These are phyloP conservation scores for Ceratosolen solmsi DNA, from an alignment of 1,140 invertebrate genomes.

Conservation along the genomic window DNA sequence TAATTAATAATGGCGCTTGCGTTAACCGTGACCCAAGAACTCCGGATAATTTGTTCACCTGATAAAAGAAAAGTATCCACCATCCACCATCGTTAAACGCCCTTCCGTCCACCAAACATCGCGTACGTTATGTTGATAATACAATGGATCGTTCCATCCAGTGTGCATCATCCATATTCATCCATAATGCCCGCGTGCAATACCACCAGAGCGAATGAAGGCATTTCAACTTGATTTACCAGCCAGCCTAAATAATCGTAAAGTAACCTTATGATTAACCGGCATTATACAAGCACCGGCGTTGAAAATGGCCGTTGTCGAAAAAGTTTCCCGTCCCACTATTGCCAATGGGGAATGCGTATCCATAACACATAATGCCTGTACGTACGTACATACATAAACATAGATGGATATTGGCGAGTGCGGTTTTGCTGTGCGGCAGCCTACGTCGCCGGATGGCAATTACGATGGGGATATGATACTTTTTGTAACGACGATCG, in stretches of 20 bases:
- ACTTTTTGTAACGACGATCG: conserved; percentile 35
- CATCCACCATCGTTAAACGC: not conserved
- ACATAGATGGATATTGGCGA: not conserved
- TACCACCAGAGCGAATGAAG: conserved; percentile 6
- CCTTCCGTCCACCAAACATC: not conserved
- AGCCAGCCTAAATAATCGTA: not conserved
- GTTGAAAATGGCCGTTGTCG: not conserved
- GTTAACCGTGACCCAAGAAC: not conserved
- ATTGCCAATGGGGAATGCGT: not conserved
- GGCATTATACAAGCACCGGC: not conserved
- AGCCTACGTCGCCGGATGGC: conserved; percentile 10
- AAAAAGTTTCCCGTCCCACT: not conserved
- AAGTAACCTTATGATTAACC: conserved; percentile 22
- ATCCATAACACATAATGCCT: not conserved
- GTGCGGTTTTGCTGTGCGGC: not conserved
- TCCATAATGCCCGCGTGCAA: conserved; percentile 5
- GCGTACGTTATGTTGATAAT: not conserved
- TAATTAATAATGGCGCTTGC: not conserved
- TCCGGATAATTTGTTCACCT: not conserved
- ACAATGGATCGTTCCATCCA: not conserved
- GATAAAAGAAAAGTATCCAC: not conserved
- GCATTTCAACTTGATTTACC: conserved; percentile 4
- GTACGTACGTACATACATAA: not conserved
- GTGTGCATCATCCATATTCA: conserved; percentile 26
- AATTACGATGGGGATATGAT: conserved; percentile 34